Conservation (phyloP, 2,797 vertebrate species). For the Brachyalestes nurse region DNA sequence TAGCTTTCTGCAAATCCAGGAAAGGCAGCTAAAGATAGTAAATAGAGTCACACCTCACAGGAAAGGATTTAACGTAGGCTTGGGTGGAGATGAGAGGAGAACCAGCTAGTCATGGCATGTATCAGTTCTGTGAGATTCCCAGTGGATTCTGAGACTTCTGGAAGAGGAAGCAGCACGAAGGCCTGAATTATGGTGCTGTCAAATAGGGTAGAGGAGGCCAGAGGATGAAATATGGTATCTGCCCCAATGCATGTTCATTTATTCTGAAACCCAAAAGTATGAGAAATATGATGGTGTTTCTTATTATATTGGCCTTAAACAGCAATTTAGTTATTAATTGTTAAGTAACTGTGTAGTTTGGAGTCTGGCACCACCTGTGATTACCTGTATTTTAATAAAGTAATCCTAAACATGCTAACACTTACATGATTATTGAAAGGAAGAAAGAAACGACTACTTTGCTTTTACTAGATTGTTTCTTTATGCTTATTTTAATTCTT, state of each 20-base stretch:
- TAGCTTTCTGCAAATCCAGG: slow-evolving; percentile 24
- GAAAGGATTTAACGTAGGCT: slow-evolving; percentile 14
- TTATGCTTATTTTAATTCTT: not conserved
- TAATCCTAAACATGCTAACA: not conserved
- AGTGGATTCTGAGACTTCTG: slow-evolving; percentile 14
- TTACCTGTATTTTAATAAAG: not conserved
- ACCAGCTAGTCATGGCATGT: slow-evolving; percentile 60
- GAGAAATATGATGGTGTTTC: not conserved
- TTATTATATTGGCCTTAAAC: not conserved
- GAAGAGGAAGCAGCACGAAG: slow-evolving; percentile 32
- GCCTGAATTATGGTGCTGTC: slow-evolving; percentile 41
- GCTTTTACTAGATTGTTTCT: not conserved
- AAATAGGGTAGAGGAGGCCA: not conserved
- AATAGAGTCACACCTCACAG: not conserved
- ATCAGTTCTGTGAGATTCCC: slow-evolving; percentile 55
- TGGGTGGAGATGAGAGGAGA: slow-evolving; percentile 67
- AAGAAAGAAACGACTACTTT: not conserved
- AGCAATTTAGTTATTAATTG: not conserved
- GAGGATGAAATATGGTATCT: not conserved
- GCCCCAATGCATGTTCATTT: not conserved
- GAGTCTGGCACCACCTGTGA: not conserved
- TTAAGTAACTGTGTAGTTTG: not conserved
- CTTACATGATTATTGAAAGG: not conserved
- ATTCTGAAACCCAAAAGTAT: not conserved
- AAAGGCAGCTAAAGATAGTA: slow-evolving; percentile 11